These are phyloP conservation scores for Cheilosia vernalis DNA, from an alignment of 2,888 invertebrate species.

Conservation along the genomic window DNA sequence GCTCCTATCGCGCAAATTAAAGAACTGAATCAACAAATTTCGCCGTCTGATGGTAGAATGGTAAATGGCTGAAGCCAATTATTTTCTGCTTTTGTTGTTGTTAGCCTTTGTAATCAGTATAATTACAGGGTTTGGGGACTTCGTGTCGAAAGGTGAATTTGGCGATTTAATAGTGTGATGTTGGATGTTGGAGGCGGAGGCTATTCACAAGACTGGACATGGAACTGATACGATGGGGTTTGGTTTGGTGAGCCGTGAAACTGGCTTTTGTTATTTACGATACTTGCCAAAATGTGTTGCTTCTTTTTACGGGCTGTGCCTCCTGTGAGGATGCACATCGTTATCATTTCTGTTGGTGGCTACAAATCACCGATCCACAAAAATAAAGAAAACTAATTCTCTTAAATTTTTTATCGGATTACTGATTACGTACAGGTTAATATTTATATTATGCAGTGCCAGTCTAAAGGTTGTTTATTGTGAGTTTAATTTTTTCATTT, in stretches of 20 bases:
- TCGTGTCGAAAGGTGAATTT: constrained; percentile 41
- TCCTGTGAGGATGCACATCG: too few relatives aligned
- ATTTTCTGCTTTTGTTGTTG: constrained; percentile 38
- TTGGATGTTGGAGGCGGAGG: constrained; percentile 29
- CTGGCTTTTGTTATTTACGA: not conserved
- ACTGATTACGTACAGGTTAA: too few relatives aligned
- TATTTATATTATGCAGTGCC: too few relatives aligned
- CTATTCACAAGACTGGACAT: not conserved
- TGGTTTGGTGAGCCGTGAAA: not conserved
- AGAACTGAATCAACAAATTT: constrained; percentile 50
- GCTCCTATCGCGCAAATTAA: constrained; percentile 54
- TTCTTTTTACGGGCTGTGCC: too few relatives aligned
- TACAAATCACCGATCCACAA: too few relatives aligned
- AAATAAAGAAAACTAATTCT: too few relatives aligned
- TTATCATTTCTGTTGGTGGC: too few relatives aligned
- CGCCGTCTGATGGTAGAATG: constrained; percentile 13
- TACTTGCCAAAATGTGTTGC: not conserved
- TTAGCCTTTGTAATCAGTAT: constrained; percentile 54
- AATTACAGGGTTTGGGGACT: constrained; percentile 36
- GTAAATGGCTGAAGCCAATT: constrained; percentile 32
- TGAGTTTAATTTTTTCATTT: too few relatives aligned
- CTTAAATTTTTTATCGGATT: too few relatives aligned
- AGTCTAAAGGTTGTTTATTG: too few relatives aligned
- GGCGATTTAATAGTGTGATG: constrained; percentile 47
- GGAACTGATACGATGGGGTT: not conserved